Conservation (phyloP, 1,140 invertebrate species). For the Macrobrachium rosenbergii region DNA sequence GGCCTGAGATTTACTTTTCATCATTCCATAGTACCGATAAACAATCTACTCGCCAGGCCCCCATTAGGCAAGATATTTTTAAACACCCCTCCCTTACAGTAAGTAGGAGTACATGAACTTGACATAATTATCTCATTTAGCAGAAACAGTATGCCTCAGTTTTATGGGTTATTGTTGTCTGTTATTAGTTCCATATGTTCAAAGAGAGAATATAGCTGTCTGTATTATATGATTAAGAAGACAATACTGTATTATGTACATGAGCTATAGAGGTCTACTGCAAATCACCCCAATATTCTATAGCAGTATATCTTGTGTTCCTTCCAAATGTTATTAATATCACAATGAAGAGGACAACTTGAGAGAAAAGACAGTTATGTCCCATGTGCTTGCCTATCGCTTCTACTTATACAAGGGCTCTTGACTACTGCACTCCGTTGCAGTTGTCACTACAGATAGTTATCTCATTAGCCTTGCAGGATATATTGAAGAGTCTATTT, state of each 20-base stretch:
- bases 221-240: constrained; percentile 58
- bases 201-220: constrained; percentile 44
- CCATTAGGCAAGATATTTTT: constrained; percentile 10
- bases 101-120: constrained; percentile 54
- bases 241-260: constrained; percentile 49
- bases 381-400: constrained; percentile 42
- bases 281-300: constrained; percentile 35
- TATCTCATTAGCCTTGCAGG: constrained; percentile 41
- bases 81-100: constrained; percentile 29
- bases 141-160: constrained; percentile 56
- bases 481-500: constrained; percentile 36
- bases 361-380: constrained; percentile 33
- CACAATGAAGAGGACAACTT: not conserved
- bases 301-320: constrained; percentile 55
- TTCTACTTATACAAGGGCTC: constrained; percentile 36
- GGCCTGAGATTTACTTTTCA: not conserved
- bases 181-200: constrained; percentile 49
- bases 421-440: constrained; percentile 35
- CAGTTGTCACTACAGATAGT: constrained; percentile 51
- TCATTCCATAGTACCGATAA: no score
- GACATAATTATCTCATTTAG: constrained; percentile 50
- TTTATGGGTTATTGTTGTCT: constrained; percentile 1
- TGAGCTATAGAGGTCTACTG: constrained; percentile 51
- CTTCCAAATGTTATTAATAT: constrained; percentile 47
- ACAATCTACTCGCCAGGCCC: no score